phyloP scores from a whole-genome alignment of 2,888 invertebrate genomes.

The Epirrita christyi region DNA sequence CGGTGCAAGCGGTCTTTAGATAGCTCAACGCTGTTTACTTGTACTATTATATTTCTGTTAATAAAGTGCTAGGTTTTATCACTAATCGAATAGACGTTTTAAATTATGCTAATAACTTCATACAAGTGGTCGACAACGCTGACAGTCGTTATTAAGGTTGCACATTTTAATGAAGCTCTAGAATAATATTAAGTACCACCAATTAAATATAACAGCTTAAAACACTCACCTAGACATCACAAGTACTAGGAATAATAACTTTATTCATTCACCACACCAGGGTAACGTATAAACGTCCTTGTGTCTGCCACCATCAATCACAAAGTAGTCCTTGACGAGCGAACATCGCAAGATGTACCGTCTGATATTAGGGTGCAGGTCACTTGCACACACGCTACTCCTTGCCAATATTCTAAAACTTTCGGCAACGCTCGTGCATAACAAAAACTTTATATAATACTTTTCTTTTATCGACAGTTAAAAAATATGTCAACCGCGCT shows the following conservation, averaged over 20 bases:
- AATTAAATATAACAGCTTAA: conserved; percentile 31
- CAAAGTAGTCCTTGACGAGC: conserved; percentile 61
- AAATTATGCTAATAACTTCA: conserved; percentile 15
- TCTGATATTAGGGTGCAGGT: conserved; percentile 50
- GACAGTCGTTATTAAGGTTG: conserved; percentile 47
- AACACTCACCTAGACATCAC: conserved; percentile 62
- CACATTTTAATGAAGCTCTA: conserved; percentile 42
- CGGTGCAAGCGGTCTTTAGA: too few relatives aligned
- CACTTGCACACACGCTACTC: conserved; percentile 41
- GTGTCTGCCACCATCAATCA: conserved; percentile 56
- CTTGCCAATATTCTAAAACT: conserved; percentile 78
- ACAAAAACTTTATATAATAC: conserved; percentile 53
- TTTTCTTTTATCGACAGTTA: conserved; percentile 44
- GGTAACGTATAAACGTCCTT: conserved; percentile 39
- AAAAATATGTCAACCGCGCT: conserved; percentile 46
- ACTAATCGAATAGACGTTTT: background rate
- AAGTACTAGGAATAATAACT: conserved; percentile 44
- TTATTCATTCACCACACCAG: conserved; percentile 49
- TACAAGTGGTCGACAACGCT: conserved; percentile 17
- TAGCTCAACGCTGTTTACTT: too few relatives aligned
- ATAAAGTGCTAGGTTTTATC: too few relatives aligned
- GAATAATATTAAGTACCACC: conserved; percentile 23
- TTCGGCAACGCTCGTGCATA: conserved; percentile 61
- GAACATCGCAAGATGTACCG: conserved; percentile 62
- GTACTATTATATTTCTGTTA: too few relatives aligned